These are phyloP conservation scores for Hepsetus odoe DNA, from an alignment of 2,113 vertebrate species.

Conservation along the genomic window DNA sequence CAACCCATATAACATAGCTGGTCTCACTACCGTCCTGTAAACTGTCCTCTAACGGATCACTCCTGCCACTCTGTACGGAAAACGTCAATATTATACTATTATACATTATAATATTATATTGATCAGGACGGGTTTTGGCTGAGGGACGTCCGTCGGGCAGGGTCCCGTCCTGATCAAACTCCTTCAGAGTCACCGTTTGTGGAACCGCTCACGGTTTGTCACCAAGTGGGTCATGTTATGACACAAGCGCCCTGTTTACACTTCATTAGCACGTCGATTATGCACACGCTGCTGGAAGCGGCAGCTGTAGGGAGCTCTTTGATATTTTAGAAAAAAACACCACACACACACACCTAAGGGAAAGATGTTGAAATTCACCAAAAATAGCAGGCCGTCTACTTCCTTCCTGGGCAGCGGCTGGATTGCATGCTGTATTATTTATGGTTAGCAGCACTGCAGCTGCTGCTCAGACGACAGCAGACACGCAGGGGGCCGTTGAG, in stretches of 20 bases:
- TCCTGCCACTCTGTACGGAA: too few species aligned
- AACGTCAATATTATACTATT: too few species aligned
- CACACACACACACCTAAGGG: too few species aligned
- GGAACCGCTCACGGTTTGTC: too few species aligned
- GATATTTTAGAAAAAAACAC: neutral
- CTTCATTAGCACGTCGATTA: conserved; percentile 19
- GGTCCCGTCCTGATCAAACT: neutral
- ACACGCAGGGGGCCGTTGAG: neutral
- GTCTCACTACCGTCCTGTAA: too few species aligned
- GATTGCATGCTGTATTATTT: conserved; percentile 61
- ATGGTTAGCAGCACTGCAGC: conserved; percentile 55
- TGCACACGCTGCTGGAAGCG: neutral
- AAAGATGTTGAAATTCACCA: conserved; percentile 7
- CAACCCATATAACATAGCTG: too few species aligned
- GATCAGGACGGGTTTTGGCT: too few species aligned
- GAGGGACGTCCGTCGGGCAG: too few species aligned
- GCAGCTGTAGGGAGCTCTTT: neutral
- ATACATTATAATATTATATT: too few species aligned
- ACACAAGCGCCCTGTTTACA: neutral
- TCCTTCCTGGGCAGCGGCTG: neutral
- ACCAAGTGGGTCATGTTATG: conserved; percentile 20
- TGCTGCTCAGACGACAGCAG: conserved; percentile 50
- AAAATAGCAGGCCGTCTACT: neutral
- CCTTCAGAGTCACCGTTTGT: neutral
- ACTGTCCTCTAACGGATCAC: too few species aligned